phyloP scores from a whole-genome alignment of 1,140 invertebrate genomes.

The Microplitis mediator region DNA sequence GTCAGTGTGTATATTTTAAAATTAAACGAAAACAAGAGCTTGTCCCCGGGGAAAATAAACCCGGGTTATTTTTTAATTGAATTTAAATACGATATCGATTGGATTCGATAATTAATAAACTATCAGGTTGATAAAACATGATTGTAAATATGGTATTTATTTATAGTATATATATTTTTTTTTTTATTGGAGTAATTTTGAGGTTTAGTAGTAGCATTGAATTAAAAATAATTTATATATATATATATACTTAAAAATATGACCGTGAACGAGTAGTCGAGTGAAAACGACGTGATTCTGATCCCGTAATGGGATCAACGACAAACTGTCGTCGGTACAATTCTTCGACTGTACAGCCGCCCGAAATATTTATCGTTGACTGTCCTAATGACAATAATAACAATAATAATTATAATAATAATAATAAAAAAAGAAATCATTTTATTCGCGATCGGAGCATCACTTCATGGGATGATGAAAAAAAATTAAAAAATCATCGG shows the following conservation, averaged over 20 bases:
- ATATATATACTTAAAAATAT: neutral
- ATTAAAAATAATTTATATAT: neutral
- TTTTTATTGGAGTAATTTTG: no score
- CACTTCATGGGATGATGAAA: neutral
- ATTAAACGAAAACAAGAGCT: no score
- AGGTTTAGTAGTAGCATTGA: no score
- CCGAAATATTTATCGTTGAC: conserved; percentile 34
- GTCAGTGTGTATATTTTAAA: no score
- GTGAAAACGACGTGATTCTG: neutral
- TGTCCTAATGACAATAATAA: conserved; percentile 32
- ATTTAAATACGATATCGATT: neutral
- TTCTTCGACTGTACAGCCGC: conserved; percentile 6
- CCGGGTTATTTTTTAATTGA: no score
- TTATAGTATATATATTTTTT: no score
- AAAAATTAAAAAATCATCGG: neutral
- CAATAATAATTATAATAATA: conserved; percentile 19
- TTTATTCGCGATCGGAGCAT: neutral
- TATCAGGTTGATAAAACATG: no score
- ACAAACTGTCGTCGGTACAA: conserved; percentile 3
- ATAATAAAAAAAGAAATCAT: conserved; percentile 11
- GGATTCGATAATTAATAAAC: neutral
- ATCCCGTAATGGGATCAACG: conserved; percentile 1
- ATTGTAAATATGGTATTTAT: no score
- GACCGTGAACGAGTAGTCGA: neutral
- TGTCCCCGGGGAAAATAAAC: no score